Base-by-base conservation (phyloP, 2,113 vertebrate genomes). In the Brachyhypopomus gauderio region DNA sequence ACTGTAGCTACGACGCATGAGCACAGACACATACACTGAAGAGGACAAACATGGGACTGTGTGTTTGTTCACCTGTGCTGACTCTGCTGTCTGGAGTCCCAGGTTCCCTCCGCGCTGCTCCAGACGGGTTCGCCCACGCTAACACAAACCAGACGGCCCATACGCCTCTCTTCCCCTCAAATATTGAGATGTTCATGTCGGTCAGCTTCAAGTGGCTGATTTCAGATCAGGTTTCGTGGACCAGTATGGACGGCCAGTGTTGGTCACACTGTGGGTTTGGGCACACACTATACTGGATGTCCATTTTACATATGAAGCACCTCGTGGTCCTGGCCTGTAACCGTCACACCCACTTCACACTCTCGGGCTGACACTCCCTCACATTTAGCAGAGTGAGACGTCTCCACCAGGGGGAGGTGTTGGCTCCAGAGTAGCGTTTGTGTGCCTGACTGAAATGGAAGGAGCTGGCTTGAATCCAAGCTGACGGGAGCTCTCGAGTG, bases 51-150 rank as follows among this genome's bases (percentile, higher is more conserved):
- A 8, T 9, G 41, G 41, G 41, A 6, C 9, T 20, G 64, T 34
- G 30, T 36, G 34, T 20, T 6, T 71, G 77, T 79, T 60, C 59
- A 71, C 77, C 66, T 71, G 66, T 20, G 55, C 66, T 79, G 45
- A 30, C 55, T 19, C 64, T 58, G 6, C 59, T 36, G 27, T 34
- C 16, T 27, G 14, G n/a, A 36, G 30, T n/a, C 64, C 0, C 27
- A 74, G 14, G 16, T 55, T 23, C 8, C n/a, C 19, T 12, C 19
- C 30, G 38, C 7, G 62, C 62, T 67, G 7, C 20, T n/a, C 64
- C 62, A 59, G 27, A 75, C 60, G 25, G 75, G 64, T 45, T 81
- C 71, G 25, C 79, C 72, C 60, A 3, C 58, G 72, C 55, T 69
- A 67, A 81, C 72, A 62, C 72, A 19, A 27, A 19, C 62, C 55